phyloP scores from a whole-genome alignment of 2,888 invertebrate species.

The Conchocele bisecta region DNA sequence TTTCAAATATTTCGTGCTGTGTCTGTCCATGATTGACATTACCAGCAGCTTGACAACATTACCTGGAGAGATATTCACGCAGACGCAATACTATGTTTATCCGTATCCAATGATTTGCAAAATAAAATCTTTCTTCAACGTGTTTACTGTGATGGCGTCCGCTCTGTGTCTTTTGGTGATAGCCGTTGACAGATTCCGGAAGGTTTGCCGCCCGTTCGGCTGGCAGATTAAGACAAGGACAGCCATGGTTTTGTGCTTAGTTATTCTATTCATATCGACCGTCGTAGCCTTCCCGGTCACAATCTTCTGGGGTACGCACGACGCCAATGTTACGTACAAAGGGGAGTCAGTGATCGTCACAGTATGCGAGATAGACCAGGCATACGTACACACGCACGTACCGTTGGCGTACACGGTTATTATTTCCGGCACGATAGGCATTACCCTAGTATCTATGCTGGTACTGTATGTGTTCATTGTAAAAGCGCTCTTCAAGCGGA shows the following conservation, averaged over 20 bases:
- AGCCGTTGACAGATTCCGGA: slow-evolving; percentile 36
- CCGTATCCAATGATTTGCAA: slow-evolving; percentile 19
- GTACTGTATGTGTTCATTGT: slow-evolving; percentile 19
- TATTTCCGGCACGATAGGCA: neutral
- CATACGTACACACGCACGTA: slow-evolving; percentile 3
- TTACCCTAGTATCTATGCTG: slow-evolving; percentile 16
- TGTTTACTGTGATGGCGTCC: slow-evolving; percentile 23
- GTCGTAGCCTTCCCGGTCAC: slow-evolving; percentile 24
- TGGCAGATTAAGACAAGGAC: slow-evolving; percentile 33
- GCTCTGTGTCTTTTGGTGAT: slow-evolving; percentile 27
- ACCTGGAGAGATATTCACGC: slow-evolving; percentile 41
- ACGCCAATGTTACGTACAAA: neutral
- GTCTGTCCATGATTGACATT: slow-evolving; percentile 30
- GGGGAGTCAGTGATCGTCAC: slow-evolving; percentile 12
- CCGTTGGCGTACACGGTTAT: slow-evolving; percentile 13
- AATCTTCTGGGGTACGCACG: slow-evolving; percentile 25
- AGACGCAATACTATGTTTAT: slow-evolving; percentile 26
- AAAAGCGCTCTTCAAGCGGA: too few relatives aligned
- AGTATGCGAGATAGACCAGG: slow-evolving; percentile 32
- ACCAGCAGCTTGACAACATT: slow-evolving; percentile 30
- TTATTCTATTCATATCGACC: slow-evolving; percentile 1
- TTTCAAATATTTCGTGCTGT: slow-evolving; percentile 36
- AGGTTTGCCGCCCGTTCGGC: slow-evolving; percentile 30
- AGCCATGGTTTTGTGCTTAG: slow-evolving; percentile 11
- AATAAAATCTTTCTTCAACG: slow-evolving; percentile 31